Evolutionary conservation across 2,888 invertebrate genomes (phyloP).

Genomic region (Linnaemya tessellans): DNA sequence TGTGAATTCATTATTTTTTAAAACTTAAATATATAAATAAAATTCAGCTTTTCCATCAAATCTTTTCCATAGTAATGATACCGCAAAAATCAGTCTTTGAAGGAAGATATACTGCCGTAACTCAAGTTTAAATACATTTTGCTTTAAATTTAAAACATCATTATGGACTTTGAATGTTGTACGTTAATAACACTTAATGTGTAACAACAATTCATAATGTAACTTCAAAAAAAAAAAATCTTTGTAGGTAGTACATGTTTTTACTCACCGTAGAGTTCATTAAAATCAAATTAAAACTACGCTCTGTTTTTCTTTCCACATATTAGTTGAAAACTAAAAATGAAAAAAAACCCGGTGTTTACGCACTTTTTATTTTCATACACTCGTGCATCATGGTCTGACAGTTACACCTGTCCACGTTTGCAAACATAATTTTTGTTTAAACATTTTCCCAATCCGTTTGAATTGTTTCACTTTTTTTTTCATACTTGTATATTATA

Average conservation of each 20-base stretch:
- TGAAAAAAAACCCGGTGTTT: neutral
- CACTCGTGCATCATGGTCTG: conserved; percentile 8
- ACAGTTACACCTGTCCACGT: conserved; percentile 45
- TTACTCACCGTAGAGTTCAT: neutral
- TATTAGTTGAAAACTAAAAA: neutral
- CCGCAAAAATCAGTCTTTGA: no score
- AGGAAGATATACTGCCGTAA: no score
- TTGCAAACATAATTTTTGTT: conserved; percentile 26
- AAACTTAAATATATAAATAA: no score
- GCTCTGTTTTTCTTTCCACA: neutral
- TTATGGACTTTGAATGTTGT: neutral
- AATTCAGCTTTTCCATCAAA: no score
- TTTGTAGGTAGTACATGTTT: neutral
- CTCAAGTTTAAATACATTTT: no score
- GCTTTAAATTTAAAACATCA: neutral
- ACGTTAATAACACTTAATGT: neutral
- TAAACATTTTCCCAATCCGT: conserved; percentile 21
- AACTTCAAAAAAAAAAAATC: neutral
- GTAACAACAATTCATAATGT: neutral
- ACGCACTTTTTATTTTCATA: conserved; percentile 35
- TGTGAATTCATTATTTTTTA: no score
- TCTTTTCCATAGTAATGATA: no score
- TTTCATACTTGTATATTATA: conserved; percentile 28
- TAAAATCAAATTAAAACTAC: conserved; percentile 29
- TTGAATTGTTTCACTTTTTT: conserved; percentile 6